A percentile compares a stretch with the other conserved stretches of the same genome.
Conservation (phyloP, 2,797 vertebrate species). For the Peromyscus attwateri region DNA sequence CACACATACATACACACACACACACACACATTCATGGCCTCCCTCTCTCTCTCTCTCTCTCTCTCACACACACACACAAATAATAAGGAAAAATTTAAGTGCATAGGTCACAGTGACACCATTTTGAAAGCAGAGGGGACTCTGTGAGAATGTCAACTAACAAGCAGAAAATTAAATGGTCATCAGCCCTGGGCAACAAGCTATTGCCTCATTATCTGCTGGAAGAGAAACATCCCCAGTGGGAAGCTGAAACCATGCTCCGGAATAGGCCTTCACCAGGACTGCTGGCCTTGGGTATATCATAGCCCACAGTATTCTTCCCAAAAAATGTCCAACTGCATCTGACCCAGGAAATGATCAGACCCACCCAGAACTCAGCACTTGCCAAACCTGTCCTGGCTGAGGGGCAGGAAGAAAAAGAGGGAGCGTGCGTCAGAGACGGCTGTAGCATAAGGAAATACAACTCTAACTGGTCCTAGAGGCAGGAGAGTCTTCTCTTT, state of each 20-base stretch:
- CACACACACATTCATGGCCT: background rate
- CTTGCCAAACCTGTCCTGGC: background rate
- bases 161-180: background rate
- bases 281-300: background rate
- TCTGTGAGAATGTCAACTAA: background rate
- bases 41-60: too few species aligned
- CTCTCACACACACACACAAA: background rate
- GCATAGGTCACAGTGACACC: too few species aligned
- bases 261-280: background rate
- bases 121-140: background rate
- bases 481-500: background rate
- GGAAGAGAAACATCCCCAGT: background rate
- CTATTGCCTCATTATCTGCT: background rate
- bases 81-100: background rate
- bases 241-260: background rate
- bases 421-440: rapidly evolving
- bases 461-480: background rate
- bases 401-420: background rate
- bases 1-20: background rate
- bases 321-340: background rate
- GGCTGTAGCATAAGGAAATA: too few species aligned
- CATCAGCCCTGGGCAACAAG: too few species aligned
- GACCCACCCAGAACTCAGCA: background rate
- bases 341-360: background rate
- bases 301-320: too few species aligned